Base-by-base conservation (phyloP, 2,113 vertebrate species). In the Lophius piscatorius region DNA sequence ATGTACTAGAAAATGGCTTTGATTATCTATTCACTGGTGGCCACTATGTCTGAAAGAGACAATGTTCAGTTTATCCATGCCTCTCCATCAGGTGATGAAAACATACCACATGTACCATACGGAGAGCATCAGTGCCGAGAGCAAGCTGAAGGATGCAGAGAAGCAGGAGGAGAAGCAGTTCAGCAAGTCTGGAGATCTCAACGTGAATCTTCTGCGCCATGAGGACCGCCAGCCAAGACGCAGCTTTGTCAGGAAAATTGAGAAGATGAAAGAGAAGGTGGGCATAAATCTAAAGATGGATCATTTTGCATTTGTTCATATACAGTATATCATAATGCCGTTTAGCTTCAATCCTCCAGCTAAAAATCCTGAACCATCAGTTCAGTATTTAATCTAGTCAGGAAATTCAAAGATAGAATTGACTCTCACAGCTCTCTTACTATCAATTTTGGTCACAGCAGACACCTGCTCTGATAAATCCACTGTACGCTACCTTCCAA, bases 21-120 rank as follows among this genome's bases (percentile, higher is more conserved):
- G n/a, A n/a, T n/a, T n/a, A n/a, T n/a, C n/a, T n/a, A n/a, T n/a
- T n/a, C n/a, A n/a, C n/a, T n/a, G n/a, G n/a, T n/a, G n/a, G n/a
- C n/a, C n/a, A n/a, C n/a, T n/a, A n/a, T n/a, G n/a, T n/a, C n/a
- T n/a, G n/a, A n/a, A n/a, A n/a, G n/a, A n/a, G n/a, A n/a, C 12
- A 62, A 46, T 9, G 2, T 1, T 16, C 9, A n/a, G 1, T 17
- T 3, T 50, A 9, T 16, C 24, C 6, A 23, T 22, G 40, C 10
- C 2, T 11, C n/a, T 28, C 29, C 3, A 14, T 26, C 90, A 99
- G 97, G 97, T 99, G 87, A 99, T 99, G 96, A 99, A 99, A 87
- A 99, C 96, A 0, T 99, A 99, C 88, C 97, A 99, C 92, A 99
- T 99, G 96, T 99, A 99, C 79, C 97, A 99, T 0, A 92, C 95